Percentiles rank a stretch among this genome's conserved stretches.
Evolutionary conservation across 2,888 invertebrate species (phyloP).

Genomic region (Pherbina coryleti): DNA sequence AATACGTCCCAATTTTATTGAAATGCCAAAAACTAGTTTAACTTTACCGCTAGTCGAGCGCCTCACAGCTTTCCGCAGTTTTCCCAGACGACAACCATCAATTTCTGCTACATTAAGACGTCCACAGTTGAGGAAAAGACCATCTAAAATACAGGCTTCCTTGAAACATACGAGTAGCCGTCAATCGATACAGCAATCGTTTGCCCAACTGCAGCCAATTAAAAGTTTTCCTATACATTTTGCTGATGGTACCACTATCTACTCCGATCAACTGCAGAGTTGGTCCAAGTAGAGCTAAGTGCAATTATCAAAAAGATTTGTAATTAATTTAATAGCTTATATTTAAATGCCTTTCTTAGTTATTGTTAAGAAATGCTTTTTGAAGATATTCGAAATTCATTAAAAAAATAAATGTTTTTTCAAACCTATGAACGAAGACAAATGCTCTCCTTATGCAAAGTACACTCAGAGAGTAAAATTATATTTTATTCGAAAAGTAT

Average conservation of each 20-base stretch:
- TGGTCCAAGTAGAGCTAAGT: neutral
- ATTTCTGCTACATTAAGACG: neutral
- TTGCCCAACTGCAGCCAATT: conserved; percentile 38
- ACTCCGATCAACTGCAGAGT: conserved; percentile 23
- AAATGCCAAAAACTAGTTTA: neutral
- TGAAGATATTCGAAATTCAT: no score
- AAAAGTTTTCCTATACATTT: conserved; percentile 35
- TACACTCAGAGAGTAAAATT: no score
- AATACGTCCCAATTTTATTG: neutral
- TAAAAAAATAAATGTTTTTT: neutral
- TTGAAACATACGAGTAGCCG: neutral
- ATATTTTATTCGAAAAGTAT: no score
- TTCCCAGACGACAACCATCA: neutral
- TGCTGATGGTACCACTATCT: conserved; percentile 16
- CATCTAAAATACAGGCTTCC: neutral
- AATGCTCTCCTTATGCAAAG: neutral
- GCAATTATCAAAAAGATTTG: neutral
- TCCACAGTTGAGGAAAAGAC: neutral
- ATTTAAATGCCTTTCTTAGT: neutral
- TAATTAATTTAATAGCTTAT: neutral
- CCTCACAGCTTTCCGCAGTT: neutral
- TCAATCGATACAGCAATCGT: neutral
- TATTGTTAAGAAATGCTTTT: no score
- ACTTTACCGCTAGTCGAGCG: neutral
- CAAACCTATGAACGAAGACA: neutral